Evolutionary conservation across 2,797 vertebrate genomes (phyloP).

Genomic region (Harpagifer antarcticus): DNA sequence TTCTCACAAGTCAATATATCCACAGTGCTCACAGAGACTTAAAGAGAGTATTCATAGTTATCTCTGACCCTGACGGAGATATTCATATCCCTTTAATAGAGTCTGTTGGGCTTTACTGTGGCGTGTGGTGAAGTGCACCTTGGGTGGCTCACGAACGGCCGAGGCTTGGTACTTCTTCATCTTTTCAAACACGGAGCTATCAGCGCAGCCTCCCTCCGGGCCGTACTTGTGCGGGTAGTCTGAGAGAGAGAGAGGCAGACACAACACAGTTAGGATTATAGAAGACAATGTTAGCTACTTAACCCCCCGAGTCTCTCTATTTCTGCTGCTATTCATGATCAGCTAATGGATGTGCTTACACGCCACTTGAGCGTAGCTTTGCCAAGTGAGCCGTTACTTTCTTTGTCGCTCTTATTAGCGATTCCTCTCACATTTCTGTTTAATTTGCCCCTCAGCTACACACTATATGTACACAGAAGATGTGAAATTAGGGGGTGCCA

Average conservation of each 20-base stretch:
- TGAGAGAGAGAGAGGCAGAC: conserved; percentile 71
- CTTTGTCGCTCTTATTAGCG: conserved; percentile 57
- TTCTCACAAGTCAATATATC: conserved; percentile 6
- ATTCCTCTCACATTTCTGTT: conserved; percentile 61
- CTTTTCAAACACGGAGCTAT: conserved; percentile 95
- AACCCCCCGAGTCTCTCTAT: conserved; percentile 79
- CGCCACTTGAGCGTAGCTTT: conserved; percentile 68
- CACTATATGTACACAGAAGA: conserved; percentile 67
- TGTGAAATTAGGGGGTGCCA: conserved; percentile 56
- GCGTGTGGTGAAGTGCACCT: conserved; percentile 82
- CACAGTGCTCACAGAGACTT: neutral
- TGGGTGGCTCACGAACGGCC: conserved; percentile 79
- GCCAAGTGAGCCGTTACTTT: conserved; percentile 61
- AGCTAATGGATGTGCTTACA: conserved; percentile 77
- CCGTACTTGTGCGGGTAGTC: conserved; percentile 98
- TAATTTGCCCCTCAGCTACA: conserved; percentile 65
- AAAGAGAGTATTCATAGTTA: neutral
- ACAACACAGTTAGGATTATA: conserved; percentile 78
- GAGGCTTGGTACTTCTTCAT: conserved; percentile 95
- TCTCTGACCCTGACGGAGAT: conserved; percentile 11
- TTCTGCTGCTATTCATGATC: conserved; percentile 74
- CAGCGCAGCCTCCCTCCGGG: conserved; percentile 95
- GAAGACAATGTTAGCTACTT: conserved; percentile 79
- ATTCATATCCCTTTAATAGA: neutral
- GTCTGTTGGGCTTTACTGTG: conserved; percentile 9